Conservation (phyloP, 2,797 vertebrate species). For the Oryzias dopingdopingensis region DNA sequence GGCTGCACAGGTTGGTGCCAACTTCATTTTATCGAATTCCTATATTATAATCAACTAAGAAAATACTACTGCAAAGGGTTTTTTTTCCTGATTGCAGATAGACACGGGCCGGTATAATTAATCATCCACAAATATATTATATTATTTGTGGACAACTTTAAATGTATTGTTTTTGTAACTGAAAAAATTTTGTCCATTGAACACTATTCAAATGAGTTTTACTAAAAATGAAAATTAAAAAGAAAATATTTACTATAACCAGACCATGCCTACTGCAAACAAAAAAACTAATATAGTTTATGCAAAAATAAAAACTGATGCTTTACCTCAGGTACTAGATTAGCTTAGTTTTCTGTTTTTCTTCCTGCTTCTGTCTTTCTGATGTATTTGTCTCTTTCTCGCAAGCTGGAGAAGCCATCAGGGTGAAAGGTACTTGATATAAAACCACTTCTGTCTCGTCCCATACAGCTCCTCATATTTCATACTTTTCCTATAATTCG, state of each 20-base stretch:
- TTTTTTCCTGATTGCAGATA: neutral
- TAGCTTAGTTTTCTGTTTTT: constrained; percentile 55
- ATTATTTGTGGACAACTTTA: no score
- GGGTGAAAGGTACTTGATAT: constrained; percentile 97
- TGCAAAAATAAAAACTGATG: neutral
- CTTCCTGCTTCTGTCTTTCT: constrained; percentile 71
- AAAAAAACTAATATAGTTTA: no score
- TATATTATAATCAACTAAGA: constrained; percentile 18
- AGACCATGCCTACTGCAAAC: no score
- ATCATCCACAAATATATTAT: no score
- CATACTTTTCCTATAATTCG: constrained; percentile 79
- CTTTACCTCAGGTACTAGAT: constrained; percentile 22
- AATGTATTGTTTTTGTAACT: no score
- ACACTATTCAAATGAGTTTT: no score
- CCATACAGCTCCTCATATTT: constrained; percentile 67
- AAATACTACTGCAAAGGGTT: constrained; percentile 21
- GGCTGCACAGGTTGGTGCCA: constrained; percentile 74
- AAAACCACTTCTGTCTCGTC: constrained; percentile 80
- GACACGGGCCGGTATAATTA: no score
- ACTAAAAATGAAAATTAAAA: no score
- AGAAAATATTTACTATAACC: no score
- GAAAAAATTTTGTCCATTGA: no score
- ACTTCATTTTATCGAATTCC: constrained; percentile 23
- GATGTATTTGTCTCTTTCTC: constrained; percentile 86
- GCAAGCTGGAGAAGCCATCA: constrained; percentile 98